A percentile compares a stretch with the other conserved stretches of the same genome.
phyloP scores from a whole-genome alignment of 2,888 invertebrate genomes.

The Noctua janthina region DNA sequence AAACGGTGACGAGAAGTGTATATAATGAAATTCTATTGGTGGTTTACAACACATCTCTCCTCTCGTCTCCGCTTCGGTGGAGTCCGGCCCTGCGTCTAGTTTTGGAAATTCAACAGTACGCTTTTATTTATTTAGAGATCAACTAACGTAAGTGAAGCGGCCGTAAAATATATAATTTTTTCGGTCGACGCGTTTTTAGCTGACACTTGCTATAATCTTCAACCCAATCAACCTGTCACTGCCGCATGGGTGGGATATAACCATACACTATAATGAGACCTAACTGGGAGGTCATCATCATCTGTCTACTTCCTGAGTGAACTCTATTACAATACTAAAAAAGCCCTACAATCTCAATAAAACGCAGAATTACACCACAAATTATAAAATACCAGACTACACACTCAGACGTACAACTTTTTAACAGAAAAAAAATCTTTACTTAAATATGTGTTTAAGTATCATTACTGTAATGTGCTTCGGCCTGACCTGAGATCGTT shows the following conservation, averaged over 20 bases:
- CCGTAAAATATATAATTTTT: neutral
- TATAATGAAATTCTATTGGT: neutral
- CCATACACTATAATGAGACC: neutral
- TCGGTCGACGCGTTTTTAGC: neutral
- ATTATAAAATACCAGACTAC: constrained; percentile 70
- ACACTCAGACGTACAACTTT: constrained; percentile 80
- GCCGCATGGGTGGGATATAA: neutral
- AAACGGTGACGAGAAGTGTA: neutral
- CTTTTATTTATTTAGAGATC: too few relatives aligned
- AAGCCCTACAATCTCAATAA: constrained; percentile 54
- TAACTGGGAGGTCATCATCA: constrained; percentile 10
- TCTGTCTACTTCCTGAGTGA: constrained; percentile 2
- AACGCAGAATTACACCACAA: constrained; percentile 62
- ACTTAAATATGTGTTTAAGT: constrained; percentile 90
- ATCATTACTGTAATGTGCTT: constrained; percentile 89
- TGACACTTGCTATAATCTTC: neutral
- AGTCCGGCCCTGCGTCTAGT: neutral
- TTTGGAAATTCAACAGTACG: neutral
- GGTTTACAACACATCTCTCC: too few relatives aligned
- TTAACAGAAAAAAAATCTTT: constrained; percentile 86
- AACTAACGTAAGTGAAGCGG: neutral
- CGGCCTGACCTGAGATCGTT: constrained; percentile 85
- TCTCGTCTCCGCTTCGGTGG: neutral
- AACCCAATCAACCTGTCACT: neutral
- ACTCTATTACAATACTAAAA: constrained; percentile 31